Base-by-base conservation (phyloP, 2,797 vertebrate species). In the Bucorvus abyssinicus region DNA sequence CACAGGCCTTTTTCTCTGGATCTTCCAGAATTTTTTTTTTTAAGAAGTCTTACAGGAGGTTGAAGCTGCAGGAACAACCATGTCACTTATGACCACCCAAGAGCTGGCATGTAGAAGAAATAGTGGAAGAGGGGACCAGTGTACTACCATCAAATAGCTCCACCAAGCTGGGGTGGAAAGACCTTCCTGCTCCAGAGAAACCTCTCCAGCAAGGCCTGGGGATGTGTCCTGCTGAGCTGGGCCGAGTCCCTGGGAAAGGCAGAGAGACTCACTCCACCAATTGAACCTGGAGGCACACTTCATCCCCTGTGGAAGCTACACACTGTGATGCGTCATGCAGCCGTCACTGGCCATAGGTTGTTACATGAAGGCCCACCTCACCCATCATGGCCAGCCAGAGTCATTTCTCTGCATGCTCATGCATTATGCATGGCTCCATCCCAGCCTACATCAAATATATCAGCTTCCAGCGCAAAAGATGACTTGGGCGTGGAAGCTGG, bases 321-420 rank as follows among this genome's bases (percentile, higher is more conserved):
- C 38, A 3, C 50, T 2, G 5, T 3, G 2, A 24, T 5, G n/a
- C 9, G 4, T 29, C 68, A 50, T 17, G 0, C 1, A 0, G 36
- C 63, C 55, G 59, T 15, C 68, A 40, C 23, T 13, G 85, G 50
- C 74, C 21, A 3, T 0, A 12, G 12, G 9, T 19, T 63, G 40
- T 2, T 63, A 57, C 56, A 19, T 0, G 6, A 59, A 42, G 83
- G 70, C 70, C 67, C 79, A 20, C 60, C 45, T 30, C 29, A 13
- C 12, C 50, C 80, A 75, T 81, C 30, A 12, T 7, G 27, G 60
- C 77, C 53, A 12, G 42, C 4, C 1, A 0, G 55, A 73, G 34
- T 23, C 2, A 1, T 22, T 91, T 23, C 78, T 52, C 84, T 2
- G 3, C 65, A 87, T 2, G 0, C 36, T 78, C 77, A 64, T 68